phyloP scores from a whole-genome alignment of 2,797 vertebrate species.

The Cetoscarus ocellatus region DNA sequence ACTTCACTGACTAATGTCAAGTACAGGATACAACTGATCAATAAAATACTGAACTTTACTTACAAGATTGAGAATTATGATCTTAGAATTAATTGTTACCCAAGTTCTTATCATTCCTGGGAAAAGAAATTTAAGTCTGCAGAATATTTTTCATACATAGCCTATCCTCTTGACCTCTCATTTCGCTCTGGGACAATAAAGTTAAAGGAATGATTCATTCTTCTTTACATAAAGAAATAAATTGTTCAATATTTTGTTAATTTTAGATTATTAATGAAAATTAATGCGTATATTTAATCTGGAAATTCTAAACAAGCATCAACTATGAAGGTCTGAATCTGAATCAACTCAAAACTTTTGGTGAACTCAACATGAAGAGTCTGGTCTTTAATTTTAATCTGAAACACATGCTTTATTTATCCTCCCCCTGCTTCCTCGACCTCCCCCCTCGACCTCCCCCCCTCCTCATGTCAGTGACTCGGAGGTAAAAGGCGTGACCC shows the following conservation, averaged over 20 bases:
- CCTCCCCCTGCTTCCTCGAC: not conserved
- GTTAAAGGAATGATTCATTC: not conserved
- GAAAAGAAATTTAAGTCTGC: too few species aligned
- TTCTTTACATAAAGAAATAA: too few species aligned
- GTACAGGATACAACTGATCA: too few species aligned
- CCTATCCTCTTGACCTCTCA: not conserved
- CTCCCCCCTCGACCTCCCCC: slow-evolving; percentile 13
- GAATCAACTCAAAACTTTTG: slow-evolving; percentile 25
- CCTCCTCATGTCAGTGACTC: slow-evolving; percentile 43
- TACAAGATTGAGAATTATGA: too few species aligned
- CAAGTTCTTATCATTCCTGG: too few species aligned
- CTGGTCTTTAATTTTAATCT: slow-evolving; percentile 44
- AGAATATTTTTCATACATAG: too few species aligned
- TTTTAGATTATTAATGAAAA: too few species aligned
- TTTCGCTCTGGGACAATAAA: not conserved
- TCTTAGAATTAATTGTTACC: too few species aligned
- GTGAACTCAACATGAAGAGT: slow-evolving; percentile 51
- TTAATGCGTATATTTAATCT: not conserved
- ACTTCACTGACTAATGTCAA: too few species aligned
- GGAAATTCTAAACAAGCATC: slow-evolving; percentile 13
- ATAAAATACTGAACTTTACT: too few species aligned
- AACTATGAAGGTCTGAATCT: not conserved
- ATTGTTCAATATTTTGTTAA: too few species aligned
- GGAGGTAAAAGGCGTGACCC: slow-evolving; percentile 74
- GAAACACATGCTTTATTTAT: slow-evolving; percentile 65